Conservation (phyloP, 2,113 vertebrate genomes). For the Limanda limanda region DNA sequence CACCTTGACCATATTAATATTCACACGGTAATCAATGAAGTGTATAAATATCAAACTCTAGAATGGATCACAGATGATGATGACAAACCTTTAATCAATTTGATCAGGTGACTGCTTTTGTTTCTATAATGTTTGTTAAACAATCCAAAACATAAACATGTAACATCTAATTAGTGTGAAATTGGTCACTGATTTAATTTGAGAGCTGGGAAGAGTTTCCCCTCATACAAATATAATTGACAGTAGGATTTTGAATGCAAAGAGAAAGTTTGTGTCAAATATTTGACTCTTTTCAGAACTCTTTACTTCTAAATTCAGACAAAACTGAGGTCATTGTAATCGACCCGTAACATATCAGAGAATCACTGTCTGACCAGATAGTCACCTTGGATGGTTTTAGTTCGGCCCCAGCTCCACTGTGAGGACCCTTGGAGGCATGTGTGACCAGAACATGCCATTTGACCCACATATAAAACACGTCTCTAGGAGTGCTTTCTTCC, state of each 20-base stretch:
- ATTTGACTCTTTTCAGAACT: no score
- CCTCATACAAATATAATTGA: slow-evolving; percentile 32
- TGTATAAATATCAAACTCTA: background rate
- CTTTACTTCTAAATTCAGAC: no score
- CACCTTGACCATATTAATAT: no score
- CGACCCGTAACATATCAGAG: no score
- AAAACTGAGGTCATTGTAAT: no score
- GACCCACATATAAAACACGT: no score
- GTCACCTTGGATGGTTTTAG: no score
- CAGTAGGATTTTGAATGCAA: background rate
- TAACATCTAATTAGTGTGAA: slow-evolving; percentile 1
- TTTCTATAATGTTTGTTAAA: background rate
- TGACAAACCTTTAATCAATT: background rate
- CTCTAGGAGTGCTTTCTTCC: no score
- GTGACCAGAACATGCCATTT: no score
- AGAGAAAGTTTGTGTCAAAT: slow-evolving; percentile 8
- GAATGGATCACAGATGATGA: background rate
- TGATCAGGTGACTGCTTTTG: background rate
- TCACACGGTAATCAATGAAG: background rate
- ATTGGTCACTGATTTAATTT: slow-evolving; percentile 5
- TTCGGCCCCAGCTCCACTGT: no score
- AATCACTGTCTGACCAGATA: no score
- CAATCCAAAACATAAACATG: background rate
- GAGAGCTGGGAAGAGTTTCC: background rate
- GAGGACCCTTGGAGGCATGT: no score